Base-by-base conservation (phyloP, 2,797 vertebrate genomes). In the Channa striata region DNA sequence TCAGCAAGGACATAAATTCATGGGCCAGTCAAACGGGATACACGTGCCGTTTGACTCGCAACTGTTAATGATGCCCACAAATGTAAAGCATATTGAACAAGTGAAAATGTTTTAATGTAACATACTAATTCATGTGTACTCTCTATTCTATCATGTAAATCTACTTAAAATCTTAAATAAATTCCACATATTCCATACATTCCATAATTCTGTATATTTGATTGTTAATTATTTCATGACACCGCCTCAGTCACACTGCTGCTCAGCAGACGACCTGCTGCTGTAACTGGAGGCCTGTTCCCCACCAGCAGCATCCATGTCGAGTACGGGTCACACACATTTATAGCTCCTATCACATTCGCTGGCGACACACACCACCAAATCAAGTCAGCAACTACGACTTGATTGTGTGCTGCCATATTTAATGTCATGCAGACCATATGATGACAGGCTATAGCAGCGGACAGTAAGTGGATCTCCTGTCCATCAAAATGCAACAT, bases 271-370 rank as follows among this genome's bases (percentile, higher is more conserved):
- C 68, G 52, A 49, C 21, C 54, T 16, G 19, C 48, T 14, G 59
- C 68, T 72, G 83, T 70, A 84, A 84, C 65, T 48, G 60, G 78
- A 88, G 48, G 67, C 66, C 77, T 14, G 44, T 74, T n/a, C 61
- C 3, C 67, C 39, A 80, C 77, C 58, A 67, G 25, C 74, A 56
- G 50, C 64, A 33, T 82, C 74, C 46, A 68, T 77, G 77, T 82
- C 56, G 50, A 59, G 65, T 20, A 33, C 44, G 73, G 76, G 62
- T 83, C 79, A 72, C 33, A 66, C 62, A 30, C 82, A 82, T 89
- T 87, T 89, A 86, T 88, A 89, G 84, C 85, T 87, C 74, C 0
- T 74, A 87, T 91, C 87, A 54, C 68, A 47, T 88, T 89, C 77
- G 13, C 47, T 14, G 19, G 68, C 68, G 11, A 70, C 20, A 79